Evolutionary conservation across 2,888 invertebrate species (phyloP), one percentile per base, ranked within the genome.

Genomic region (Sarcophaga rosellei): DNA sequence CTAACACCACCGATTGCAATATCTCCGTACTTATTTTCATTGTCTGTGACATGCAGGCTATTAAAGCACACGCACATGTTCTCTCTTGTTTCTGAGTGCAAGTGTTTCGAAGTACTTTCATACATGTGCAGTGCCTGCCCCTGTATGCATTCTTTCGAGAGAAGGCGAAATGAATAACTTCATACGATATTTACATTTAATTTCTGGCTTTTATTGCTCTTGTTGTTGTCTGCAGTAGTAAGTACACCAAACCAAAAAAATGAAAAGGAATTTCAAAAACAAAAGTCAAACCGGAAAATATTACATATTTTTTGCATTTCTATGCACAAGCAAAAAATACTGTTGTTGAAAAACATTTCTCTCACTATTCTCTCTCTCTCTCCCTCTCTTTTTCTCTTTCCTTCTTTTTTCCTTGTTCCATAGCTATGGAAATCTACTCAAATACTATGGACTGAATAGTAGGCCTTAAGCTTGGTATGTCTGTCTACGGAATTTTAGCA

Each of bases 11-110:
- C 35, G 10, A 35, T 1, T 35, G 10, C 35, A 35, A 35, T 35
- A 35, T 35, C 8, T 10, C 35, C 35, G 2, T 35, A 35, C 35
- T 10, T 35, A 35, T 10, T 70, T 70, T 61, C 70, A n/a, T 79
- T 20, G 25, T 74, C 17, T 59, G 17, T 57, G 57, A 15, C 73
- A 66, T n/a, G 65, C 59, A 74, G 80, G 45, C 66, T 35, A 73
- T 12, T 73, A 20, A 59, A 61, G 20, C 47, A 61, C 12, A 53
- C 12, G 20, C 20, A 25, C 53, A 57, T 8, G n/a, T 6, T 25
- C 59, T 53, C 15, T 15, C 53, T 15, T 17, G 17, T 35, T 35
- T 35, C 35, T 53, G 17, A 53, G 53, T 15, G 12, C 15, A 53
- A 53, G 53, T 53, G 12, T 53, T 53, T 53, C 12, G 1, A 1